Percentiles rank a stretch among this genome's conserved stretches.
phyloP scores from a whole-genome alignment of 1,140 invertebrate genomes.

The Heliconius nattereri region DNA sequence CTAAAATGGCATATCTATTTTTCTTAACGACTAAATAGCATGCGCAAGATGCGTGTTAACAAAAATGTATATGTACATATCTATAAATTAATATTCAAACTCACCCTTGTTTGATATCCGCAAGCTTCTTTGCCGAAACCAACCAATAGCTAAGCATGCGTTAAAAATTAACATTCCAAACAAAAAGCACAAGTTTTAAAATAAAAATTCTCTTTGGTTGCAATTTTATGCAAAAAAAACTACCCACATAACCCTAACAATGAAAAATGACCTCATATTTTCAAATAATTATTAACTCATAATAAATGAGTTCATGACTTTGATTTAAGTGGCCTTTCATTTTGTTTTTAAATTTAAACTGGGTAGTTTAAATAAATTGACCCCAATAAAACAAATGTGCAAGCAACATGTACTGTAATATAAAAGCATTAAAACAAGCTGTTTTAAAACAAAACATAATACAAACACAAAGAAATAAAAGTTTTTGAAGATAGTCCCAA shows the following conservation, averaged over 20 bases:
- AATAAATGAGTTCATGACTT: neutral
- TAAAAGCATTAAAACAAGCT: conserved; percentile 3
- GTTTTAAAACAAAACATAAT: neutral
- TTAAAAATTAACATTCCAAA: conserved; percentile 16
- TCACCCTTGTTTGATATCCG: conserved; percentile 42
- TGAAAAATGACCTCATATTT: neutral
- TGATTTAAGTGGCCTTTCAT: neutral
- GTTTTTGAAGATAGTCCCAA: neutral
- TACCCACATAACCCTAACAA: neutral
- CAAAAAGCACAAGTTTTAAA: neutral
- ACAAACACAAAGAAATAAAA: neutral
- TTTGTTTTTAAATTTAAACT: neutral
- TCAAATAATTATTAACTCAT: neutral
- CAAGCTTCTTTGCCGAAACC: conserved; percentile 42
- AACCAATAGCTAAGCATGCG: conserved; percentile 45
- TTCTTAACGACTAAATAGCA: neutral
- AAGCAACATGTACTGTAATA: neutral
- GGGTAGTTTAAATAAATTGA: neutral
- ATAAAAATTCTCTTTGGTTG: neutral
- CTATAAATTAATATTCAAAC: conserved; percentile 13
- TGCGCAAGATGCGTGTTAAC: neutral
- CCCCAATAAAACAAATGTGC: neutral
- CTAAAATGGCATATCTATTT: too few species aligned
- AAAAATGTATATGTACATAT: neutral
- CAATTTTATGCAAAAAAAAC: neutral